A percentile compares a stretch with the other conserved stretches of the same genome.
phyloP scores from a whole-genome alignment of 2,888 invertebrate genomes.

The Platycheirus rosarum region DNA sequence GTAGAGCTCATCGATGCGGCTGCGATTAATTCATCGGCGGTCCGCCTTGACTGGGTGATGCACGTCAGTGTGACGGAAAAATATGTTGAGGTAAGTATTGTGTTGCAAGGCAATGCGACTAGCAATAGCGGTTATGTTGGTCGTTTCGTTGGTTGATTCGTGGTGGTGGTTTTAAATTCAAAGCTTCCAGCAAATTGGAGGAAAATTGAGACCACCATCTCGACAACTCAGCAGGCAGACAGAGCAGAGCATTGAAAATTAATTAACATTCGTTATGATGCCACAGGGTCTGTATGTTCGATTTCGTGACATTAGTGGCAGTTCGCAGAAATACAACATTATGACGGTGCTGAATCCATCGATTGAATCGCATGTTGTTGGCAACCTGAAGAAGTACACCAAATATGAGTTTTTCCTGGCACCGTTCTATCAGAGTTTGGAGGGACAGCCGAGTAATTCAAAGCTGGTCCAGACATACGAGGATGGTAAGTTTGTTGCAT shows the following conservation, averaged over 20 bases:
- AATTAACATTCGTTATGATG: conserved; percentile 77
- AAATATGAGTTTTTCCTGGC: conserved; percentile 94
- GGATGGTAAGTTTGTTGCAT: conserved; percentile 85
- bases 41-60: conserved; percentile 84
- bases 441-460: conserved; percentile 96
- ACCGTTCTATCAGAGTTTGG: conserved; percentile 92
- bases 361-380: conserved; percentile 87
- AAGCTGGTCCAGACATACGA: conserved; percentile 92
- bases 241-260: conserved; percentile 59
- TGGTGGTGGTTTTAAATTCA: conserved; percentile 30
- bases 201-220: conserved; percentile 51
- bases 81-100: conserved; percentile 81
- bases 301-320: conserved; percentile 86
- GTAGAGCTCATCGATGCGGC: conserved; percentile 87
- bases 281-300: conserved; percentile 86
- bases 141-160: conserved; percentile 13
- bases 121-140: background rate
- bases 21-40: conserved; percentile 84
- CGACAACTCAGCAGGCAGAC: background rate
- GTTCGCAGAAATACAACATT: conserved; percentile 86
- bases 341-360: conserved; percentile 86
- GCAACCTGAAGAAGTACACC: conserved; percentile 90
- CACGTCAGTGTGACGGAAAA: conserved; percentile 82
- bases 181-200: conserved; percentile 29
- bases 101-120: conserved; percentile 7